Evolutionary conservation across 2,888 invertebrate genomes (phyloP).

Genomic region (Coleophora flavipennella): DNA sequence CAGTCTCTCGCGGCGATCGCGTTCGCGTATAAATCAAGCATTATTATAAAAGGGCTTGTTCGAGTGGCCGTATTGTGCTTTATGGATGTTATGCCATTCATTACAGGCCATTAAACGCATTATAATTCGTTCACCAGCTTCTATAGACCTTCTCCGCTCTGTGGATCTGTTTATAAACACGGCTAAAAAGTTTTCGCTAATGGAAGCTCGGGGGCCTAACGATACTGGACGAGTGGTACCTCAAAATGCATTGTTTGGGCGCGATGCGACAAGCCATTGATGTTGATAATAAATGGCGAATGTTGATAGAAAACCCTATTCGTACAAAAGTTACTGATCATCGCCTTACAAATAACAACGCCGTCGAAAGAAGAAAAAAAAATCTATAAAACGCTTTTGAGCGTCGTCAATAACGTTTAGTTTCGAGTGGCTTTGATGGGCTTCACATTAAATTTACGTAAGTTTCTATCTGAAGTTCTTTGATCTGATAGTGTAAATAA

Average conservation of each 20-base stretch:
- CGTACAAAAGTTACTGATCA: constrained; percentile 18
- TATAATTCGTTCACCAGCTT: constrained; percentile 49
- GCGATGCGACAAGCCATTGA: constrained; percentile 66
- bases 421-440: too few species aligned
- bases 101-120: constrained; percentile 71
- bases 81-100: constrained; percentile 72
- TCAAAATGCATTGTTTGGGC: constrained; percentile 64
- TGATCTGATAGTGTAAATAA: too few species aligned
- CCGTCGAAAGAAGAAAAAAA: too few species aligned
- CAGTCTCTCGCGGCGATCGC: constrained; percentile 43
- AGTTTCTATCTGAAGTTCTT: too few species aligned
- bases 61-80: constrained; percentile 67
- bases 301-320: constrained; percentile 43
- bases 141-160: constrained; percentile 24
- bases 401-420: too few species aligned
- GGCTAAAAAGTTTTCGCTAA: constrained; percentile 25
- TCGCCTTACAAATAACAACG: too few species aligned
- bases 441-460: too few species aligned
- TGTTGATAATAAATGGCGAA: constrained; percentile 62
- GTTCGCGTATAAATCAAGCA: constrained; percentile 62
- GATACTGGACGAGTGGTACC: constrained; percentile 44
- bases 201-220: constrained; percentile 34
- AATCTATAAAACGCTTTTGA: too few species aligned
- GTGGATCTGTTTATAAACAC: constrained; percentile 4
- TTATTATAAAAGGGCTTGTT: constrained; percentile 66